Evolutionary conservation across 2,888 invertebrate genomes (phyloP), one percentile per base, ranked within the genome.

Genomic region (Cerceris ruficornis): DNA sequence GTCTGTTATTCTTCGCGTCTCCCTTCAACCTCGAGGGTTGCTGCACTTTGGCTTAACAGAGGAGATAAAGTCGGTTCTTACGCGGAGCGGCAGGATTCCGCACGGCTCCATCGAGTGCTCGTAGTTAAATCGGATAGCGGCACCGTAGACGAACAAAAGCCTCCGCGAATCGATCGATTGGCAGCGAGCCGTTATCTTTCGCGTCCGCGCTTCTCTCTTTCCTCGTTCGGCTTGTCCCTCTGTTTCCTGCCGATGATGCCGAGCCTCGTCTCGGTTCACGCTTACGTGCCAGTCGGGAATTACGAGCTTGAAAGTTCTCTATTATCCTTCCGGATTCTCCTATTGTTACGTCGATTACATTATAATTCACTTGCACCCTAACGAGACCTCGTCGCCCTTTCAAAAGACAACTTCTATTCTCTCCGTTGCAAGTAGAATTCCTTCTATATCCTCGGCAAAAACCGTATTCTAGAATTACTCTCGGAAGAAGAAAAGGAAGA

Each of bases 141-240:
- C 77, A 77, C 69, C 81, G 86, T 80, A 78, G 82, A 77, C 82
- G 87, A 89, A 90, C 91, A 91, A 91, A 91, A 90, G 90, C 86
- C 85, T 86, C 85, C 83, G 80, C 85, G 83, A 80, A 90, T 90
- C 89, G 89, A 91, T 91, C 90, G 89, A 90, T 90, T 83, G 88
- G 85, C 83, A 80, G 84, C 87, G 82, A 87, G 88, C 86, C 88
- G 89, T 91, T 90, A 91, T 91, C 91, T 89, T 90, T 89, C 84
- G 80, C 88, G 88, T 87, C 89, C 90, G 89, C 87, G 83, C 86
- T 83, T 80, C 84, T 83, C 82, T 85, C 80, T 86, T 83, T 83
- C 83, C 78, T 84, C 80, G 82, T 84, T 74, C 75, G 71, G 58
- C 74, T 17, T 69, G 68, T 67, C 65, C 62, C 76, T 75, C 73